Evolutionary conservation across 2,888 invertebrate genomes (phyloP).

Genomic region (Antheraea assamensis): DNA sequence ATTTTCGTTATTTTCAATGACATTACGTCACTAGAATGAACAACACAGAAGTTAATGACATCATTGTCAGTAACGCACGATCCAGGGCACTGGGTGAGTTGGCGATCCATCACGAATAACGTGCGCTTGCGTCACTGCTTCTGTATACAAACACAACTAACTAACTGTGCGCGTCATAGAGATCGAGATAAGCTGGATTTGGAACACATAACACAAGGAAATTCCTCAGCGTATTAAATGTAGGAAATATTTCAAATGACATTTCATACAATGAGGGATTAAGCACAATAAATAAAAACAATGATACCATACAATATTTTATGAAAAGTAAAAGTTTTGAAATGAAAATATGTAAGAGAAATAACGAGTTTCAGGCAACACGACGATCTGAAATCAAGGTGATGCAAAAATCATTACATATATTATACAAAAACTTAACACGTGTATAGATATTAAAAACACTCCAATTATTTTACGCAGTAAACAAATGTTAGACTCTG

Average conservation of each 20-base stretch:
- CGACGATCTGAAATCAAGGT: neutral
- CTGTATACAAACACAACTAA: slow-evolving; percentile 6
- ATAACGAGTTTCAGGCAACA: no score
- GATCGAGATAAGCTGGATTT: neutral
- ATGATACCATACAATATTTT: neutral
- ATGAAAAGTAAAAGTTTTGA: neutral
- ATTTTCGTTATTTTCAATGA: neutral
- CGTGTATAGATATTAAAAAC: neutral
- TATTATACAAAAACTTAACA: neutral
- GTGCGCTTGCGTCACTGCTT: slow-evolving; percentile 10
- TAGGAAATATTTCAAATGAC: no score
- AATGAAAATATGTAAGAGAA: no score
- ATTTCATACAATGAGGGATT: neutral
- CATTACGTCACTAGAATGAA: slow-evolving; percentile 2
- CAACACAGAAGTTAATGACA: neutral
- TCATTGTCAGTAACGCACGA: neutral
- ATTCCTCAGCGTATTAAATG: neutral
- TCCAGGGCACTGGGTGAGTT: slow-evolving; percentile 13
- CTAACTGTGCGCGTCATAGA: neutral
- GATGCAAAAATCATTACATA: neutral
- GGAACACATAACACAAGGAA: neutral
- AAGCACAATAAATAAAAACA: neutral
- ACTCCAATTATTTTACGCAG: neutral
- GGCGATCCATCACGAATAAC: slow-evolving; percentile 1
- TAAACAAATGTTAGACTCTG: neutral